These are phyloP conservation scores for Centropus unirufus DNA, from an alignment of 2,113 vertebrate genomes.

Conservation along the genomic window DNA sequence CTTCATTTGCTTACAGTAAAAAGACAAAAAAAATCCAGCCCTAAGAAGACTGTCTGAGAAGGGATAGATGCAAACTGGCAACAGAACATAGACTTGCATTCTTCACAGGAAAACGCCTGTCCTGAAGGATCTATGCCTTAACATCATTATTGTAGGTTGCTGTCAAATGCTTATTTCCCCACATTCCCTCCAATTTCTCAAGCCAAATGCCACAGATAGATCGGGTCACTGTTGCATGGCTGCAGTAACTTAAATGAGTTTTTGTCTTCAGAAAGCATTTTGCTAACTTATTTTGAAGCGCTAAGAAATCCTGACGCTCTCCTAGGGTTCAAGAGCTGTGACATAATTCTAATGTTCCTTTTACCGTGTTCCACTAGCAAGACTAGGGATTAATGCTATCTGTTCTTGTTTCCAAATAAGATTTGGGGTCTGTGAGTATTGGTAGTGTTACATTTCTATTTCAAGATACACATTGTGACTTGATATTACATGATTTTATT, in stretches of 20 bases:
- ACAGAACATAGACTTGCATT: not conserved
- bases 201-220: not conserved
- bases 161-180: not conserved
- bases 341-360: rapidly evolving
- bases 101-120: not conserved
- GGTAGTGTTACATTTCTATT: not conserved
- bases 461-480: not conserved
- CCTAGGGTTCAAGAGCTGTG: not conserved
- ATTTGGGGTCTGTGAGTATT: not conserved
- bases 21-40: not conserved
- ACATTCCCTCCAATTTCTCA: not conserved
- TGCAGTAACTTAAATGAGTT: not conserved
- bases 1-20: not conserved
- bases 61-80: not conserved
- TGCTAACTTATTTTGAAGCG: not conserved
- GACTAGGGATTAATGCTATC: rapidly evolving
- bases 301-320: not conserved
- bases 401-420: not conserved
- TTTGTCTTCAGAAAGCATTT: not conserved
- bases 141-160: not conserved
- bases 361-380: rapidly evolving
- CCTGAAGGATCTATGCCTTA: not conserved
- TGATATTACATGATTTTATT: not conserved
- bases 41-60: not conserved
- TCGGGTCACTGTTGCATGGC: not conserved